Base-by-base conservation (phyloP, 2,797 vertebrate genomes). In the Sebastes flavidus region DNA sequence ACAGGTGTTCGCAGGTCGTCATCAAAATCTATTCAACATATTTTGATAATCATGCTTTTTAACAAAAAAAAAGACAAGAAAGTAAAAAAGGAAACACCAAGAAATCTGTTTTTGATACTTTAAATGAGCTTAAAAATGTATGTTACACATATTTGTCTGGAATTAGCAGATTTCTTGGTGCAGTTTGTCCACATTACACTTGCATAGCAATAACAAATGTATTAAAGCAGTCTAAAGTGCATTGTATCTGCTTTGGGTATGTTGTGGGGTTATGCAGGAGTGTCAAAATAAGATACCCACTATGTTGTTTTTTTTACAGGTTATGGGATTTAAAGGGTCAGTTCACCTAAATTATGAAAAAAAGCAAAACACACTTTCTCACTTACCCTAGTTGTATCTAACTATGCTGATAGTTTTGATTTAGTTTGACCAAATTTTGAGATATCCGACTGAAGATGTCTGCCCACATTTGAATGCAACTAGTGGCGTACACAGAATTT, bases 1-100 rank as follows among this genome's bases (percentile, higher is more conserved):
- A 87, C 85, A 90, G 85, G 88, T 93, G 90, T 87, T 88, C 22
- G 86, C 81, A 93, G 76, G 85, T 90, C 20, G 67, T 85, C 77
- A 88, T 88, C 76, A 90, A 72, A 84, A 78, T 83, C 69, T 82
- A 69, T 49, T 77, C 55, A 82, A 92, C 70, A 89, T 69, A 62
- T 82, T 77, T 72, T 78, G 62, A 85, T 69, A 56, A 62, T 80
- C 87, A 90, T 94, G 92, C 89, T 87, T 80, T 77, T 60, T 12
- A 54, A 78, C 52, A 65, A 65, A 78, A 63, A 38, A 56, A 80
- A 71, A 58, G 20, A 63, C 27, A 88, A 74, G 25, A 78, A 90
- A 87, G 32, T 66, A 74, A 89, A 76, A 38, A 77, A 85, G 30
- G 74, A 75, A 78, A 88, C 86, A 86, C 86, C 85, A 88, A 88